These are phyloP conservation scores for Pocota personata DNA, from an alignment of 2,888 invertebrate genomes.

Conservation along the genomic window DNA sequence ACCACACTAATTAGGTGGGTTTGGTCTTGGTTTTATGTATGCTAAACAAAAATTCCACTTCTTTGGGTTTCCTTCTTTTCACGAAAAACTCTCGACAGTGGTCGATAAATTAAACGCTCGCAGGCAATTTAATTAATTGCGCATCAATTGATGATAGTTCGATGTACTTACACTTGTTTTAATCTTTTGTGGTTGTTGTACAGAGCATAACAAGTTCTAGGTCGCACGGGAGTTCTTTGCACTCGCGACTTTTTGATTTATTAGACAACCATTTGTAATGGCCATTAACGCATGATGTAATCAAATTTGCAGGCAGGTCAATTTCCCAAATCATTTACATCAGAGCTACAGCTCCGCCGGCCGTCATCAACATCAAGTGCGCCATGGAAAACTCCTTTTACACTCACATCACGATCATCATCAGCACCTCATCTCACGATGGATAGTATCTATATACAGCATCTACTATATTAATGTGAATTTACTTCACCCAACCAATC, in stretches of 20 bases:
- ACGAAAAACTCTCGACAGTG: neutral
- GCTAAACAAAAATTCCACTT: neutral
- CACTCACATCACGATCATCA: conserved; percentile 46
- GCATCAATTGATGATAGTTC: conserved; percentile 44
- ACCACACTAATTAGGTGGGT: conserved; percentile 66
- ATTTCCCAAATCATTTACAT: neutral
- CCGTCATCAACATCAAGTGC: neutral
- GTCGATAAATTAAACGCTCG: conserved; percentile 35
- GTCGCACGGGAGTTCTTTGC: conserved; percentile 48
- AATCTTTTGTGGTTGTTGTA: neutral
- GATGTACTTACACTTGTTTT: conserved; percentile 14
- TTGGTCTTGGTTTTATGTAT: conserved; percentile 16
- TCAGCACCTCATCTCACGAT: conserved; percentile 14
- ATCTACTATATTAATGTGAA: conserved; percentile 45
- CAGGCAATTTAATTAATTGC: conserved; percentile 62
- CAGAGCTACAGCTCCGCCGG: neutral
- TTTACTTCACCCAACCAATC: conserved; percentile 64
- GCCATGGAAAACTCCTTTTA: conserved; percentile 1
- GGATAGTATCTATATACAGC: conserved; percentile 14
- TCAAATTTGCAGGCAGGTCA: conserved; percentile 46
- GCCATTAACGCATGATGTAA: conserved; percentile 52
- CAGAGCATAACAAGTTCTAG: conserved; percentile 60
- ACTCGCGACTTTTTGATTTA: conserved; percentile 59
- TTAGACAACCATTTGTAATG: conserved; percentile 45
- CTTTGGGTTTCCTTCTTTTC: conserved; percentile 31